Percentiles rank a stretch among this genome's conserved stretches.
These are phyloP conservation scores for Colinus virginianus DNA, from an alignment of 2,113 vertebrate species.

Conservation along the genomic window DNA sequence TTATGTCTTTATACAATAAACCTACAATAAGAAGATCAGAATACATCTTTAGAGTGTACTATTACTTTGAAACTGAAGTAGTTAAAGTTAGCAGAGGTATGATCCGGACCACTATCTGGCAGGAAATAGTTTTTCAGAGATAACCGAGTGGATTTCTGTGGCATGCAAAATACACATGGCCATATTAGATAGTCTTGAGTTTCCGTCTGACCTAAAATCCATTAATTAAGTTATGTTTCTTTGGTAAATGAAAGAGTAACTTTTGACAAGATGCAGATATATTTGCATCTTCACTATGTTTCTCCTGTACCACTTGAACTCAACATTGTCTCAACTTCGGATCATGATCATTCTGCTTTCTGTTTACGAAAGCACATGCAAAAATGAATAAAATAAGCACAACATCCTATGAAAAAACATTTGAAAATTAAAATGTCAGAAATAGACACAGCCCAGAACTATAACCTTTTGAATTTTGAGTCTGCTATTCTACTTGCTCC, in stretches of 20 bases:
- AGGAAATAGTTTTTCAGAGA: constrained; percentile 58
- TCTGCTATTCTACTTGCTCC: constrained; percentile 17
- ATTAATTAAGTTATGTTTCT: constrained; percentile 45
- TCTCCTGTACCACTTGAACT: constrained; percentile 5
- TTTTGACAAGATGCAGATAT: constrained; percentile 34
- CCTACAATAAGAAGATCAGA: neutral
- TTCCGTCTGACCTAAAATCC: constrained; percentile 27
- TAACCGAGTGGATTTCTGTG: constrained; percentile 29
- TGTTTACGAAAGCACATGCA: neutral
- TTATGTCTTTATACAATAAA: constrained; percentile 13
- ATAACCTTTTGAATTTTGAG: neutral
- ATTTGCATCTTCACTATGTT: neutral
- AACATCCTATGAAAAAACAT: neutral
- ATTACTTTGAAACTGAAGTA: neutral
- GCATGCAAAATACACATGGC: constrained; percentile 13
- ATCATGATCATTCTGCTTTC: neutral
- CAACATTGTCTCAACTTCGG: neutral
- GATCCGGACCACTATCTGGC: neutral
- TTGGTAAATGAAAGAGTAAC: neutral
- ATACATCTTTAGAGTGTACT: neutral
- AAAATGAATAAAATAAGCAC: neutral
- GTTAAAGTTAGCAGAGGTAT: constrained; percentile 18
- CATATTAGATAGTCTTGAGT: constrained; percentile 6
- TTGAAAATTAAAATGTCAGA: neutral
- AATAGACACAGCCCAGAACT: constrained; percentile 14